A percentile compares a stretch with the other conserved stretches of the same genome.
These are phyloP conservation scores for Tenualosa thibaudeaui DNA, from an alignment of 2,797 vertebrate genomes.

Conservation along the genomic window DNA sequence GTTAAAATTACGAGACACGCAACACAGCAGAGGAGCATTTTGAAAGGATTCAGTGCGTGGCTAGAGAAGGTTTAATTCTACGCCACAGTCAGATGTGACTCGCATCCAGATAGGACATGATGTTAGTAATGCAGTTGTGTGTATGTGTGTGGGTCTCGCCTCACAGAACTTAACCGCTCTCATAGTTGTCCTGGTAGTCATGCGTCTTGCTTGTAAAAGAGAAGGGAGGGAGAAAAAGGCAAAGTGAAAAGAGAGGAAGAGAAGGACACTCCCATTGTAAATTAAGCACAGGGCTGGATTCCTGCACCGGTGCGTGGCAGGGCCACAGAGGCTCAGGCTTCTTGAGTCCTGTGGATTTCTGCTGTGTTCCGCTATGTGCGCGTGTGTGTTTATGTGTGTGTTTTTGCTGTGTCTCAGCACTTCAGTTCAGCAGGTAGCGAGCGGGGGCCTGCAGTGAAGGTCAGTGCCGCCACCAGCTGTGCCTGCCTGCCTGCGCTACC, in stretches of 20 bases:
- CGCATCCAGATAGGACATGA: too few species aligned
- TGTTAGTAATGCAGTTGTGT: not conserved
- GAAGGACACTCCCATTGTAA: not conserved
- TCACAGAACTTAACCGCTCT: not conserved
- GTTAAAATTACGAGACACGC: too few species aligned
- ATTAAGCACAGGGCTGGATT: not conserved
- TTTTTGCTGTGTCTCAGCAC: slow-evolving; percentile 8
- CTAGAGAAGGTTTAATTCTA: too few species aligned
- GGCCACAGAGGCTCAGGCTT: too few species aligned
- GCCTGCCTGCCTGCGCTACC: not conserved
- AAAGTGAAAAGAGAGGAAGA: not conserved
- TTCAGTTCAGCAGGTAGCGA: slow-evolving; percentile 6
- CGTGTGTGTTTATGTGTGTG: too few species aligned
- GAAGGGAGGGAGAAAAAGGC: not conserved
- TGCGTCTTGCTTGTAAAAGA: not conserved
- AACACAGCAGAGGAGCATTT: too few species aligned
- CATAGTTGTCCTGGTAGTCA: not conserved
- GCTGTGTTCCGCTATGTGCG: not conserved
- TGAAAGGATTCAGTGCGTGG: too few species aligned
- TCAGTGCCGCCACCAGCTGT: not conserved
- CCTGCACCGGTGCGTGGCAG: not conserved
- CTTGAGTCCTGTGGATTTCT: not conserved
- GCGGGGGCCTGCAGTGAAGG: not conserved
- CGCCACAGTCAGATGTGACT: too few species aligned
- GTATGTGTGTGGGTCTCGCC: too few species aligned